A percentile compares a stretch with the other conserved stretches of the same genome.
Conservation (phyloP, 2,888 invertebrate genomes). For the Pachydiplax longipennis region DNA sequence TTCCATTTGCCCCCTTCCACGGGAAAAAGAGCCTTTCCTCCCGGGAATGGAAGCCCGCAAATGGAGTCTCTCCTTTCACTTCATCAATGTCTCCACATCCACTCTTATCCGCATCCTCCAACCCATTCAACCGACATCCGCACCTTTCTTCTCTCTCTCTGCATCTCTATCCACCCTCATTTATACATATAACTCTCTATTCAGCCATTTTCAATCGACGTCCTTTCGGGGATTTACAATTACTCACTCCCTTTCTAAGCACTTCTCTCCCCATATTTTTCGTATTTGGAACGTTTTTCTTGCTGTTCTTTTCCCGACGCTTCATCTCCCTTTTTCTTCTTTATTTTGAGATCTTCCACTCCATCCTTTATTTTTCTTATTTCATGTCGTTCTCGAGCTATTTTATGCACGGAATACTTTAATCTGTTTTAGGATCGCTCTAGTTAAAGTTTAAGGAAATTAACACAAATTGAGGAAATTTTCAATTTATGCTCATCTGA, state of each 20-base stretch:
- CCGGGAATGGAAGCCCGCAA: not conserved
- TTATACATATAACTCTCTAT: not conserved
- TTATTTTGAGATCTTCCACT: not conserved
- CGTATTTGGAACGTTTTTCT: not conserved
- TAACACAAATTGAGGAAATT: too few relatives aligned
- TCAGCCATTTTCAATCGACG: not conserved
- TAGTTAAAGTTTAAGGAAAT: too few relatives aligned
- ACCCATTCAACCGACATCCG: not conserved
- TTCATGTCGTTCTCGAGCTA: too few relatives aligned
- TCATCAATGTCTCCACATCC: not conserved
- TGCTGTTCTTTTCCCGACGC: not conserved
- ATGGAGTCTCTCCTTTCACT: not conserved
- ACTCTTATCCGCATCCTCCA: not conserved
- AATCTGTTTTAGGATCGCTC: too few relatives aligned
- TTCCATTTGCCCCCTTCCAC: not conserved
- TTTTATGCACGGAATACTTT: too few relatives aligned
- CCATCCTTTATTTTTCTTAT: too few relatives aligned
- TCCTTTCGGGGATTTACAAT: not conserved
- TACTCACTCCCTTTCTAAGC: not conserved
- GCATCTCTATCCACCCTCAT: not conserved
- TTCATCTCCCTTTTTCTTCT: not conserved
- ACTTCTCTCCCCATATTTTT: not conserved
- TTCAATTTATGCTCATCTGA: too few relatives aligned
- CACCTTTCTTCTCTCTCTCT: not conserved
- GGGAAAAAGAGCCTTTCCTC: not conserved